These are phyloP conservation scores for Arbacia lixula DNA, from an alignment of 53 echinoderm and acorn worm genomes.

Conservation along the genomic window DNA sequence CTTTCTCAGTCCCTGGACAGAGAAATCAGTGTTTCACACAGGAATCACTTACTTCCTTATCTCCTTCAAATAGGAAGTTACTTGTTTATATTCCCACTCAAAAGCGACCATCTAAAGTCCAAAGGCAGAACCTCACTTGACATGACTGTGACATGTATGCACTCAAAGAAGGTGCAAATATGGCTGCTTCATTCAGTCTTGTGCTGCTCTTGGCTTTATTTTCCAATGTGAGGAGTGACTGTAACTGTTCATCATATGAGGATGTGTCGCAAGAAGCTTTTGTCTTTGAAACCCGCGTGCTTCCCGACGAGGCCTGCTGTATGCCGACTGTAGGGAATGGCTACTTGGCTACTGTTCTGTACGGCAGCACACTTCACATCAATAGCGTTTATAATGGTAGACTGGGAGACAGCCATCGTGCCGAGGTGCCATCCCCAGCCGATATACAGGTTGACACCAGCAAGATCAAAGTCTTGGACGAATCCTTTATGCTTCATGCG, in stretches of 20 bases:
- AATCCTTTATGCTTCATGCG: slow-evolving; percentile 27
- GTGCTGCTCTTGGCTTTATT: background rate
- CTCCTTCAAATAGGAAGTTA: no score
- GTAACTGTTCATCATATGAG: background rate
- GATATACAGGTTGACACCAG: slow-evolving; percentile 59
- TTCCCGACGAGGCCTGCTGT: slow-evolving; percentile 73
- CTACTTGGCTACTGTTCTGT: slow-evolving; percentile 88
- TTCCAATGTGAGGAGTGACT: slow-evolving; percentile 11
- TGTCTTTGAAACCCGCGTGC: slow-evolving; percentile 47
- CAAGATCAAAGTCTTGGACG: slow-evolving; percentile 1
- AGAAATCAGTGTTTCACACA: no score
- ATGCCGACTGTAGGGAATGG: slow-evolving; percentile 88
- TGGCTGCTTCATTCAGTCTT: no score
- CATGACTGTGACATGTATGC: no score
- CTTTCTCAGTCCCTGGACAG: no score
- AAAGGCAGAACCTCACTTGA: no score
- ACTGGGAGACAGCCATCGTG: slow-evolving; percentile 71
- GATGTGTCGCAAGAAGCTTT: slow-evolving; percentile 4
- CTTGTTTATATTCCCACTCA: no score
- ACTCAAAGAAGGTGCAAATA: no score
- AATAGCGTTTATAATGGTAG: slow-evolving; percentile 94
- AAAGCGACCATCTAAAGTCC: no score
- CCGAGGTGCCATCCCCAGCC: slow-evolving; percentile 87
- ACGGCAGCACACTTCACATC: slow-evolving; percentile 80
- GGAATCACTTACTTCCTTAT: no score